Evolutionary conservation across 2,797 vertebrate genomes (phyloP), one percentile per base, ranked within the genome.

Genomic region (Chrysocyon brachyurus): DNA sequence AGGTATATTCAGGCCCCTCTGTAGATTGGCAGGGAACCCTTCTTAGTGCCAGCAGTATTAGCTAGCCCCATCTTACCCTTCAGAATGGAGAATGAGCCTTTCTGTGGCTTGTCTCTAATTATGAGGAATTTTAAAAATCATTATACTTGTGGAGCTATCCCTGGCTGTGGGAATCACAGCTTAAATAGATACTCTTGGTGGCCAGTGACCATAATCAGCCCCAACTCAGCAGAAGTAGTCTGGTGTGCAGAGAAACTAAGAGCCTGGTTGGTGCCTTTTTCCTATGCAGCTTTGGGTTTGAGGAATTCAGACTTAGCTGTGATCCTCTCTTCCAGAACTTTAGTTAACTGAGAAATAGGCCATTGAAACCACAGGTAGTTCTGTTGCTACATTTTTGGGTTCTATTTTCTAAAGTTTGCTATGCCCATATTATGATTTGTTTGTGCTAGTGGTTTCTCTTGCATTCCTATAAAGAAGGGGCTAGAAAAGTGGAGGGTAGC

Each of bases 381-480:
- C 66, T 92, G 26, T 91, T 19, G 22, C 36, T 70, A 10, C 2
- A 56, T 16, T 5, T 85, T 94, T 72, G 66, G 22, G 19, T 87
- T 89, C 95, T 81, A 12, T 84, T 94, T 96, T 46, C 57, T 49
- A 59, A 86, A 64, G 94, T 91, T 78, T 94, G 52, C 40, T 82
- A 0, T 78, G 93, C 70, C 33, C 26, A 73, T 94, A 70, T 11
- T 78, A 33, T 31, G 10, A 64, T 94, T 66, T 94, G 5, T 86
- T 94, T 22, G 28, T 63, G 46, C 49, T 83, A 46, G 68, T 54
- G 5, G 40, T 83, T 94, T 91, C 11, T 75, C 40, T 14, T 73
- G 52, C 68, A 70, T 90, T 92, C 59, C 64, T 87, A 1, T 81
- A 33, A 61, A 64, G 73, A 40, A 82, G 26, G 15, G 66, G 36